Percentiles rank a stretch among this genome's conserved stretches.
These are phyloP conservation scores for Enteromius trimaculatus DNA, from an alignment of 2,797 vertebrate genomes.

Conservation along the genomic window DNA sequence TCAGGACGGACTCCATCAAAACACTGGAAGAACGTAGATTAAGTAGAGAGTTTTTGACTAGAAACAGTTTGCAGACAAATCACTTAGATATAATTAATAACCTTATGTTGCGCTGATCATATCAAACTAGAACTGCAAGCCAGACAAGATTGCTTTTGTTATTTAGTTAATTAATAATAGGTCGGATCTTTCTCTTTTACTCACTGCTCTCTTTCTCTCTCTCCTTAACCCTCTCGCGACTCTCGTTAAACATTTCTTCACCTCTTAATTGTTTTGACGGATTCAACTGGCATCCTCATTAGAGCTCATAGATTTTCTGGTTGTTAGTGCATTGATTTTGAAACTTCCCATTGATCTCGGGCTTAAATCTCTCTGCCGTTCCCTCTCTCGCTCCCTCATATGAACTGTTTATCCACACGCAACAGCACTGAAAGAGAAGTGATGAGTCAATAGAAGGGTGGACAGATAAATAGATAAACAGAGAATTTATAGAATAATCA, in stretches of 20 bases:
- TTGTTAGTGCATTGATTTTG: constrained; percentile 97
- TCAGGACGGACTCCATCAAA: constrained; percentile 12
- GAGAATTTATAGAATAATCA: constrained; percentile 48
- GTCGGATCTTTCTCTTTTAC: constrained; percentile 62
- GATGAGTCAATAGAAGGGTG: constrained; percentile 49
- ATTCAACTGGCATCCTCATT: constrained; percentile 96
- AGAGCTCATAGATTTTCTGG: constrained; percentile 94
- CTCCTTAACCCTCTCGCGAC: constrained; percentile 80
- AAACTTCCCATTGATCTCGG: constrained; percentile 94
- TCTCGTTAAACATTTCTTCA: constrained; percentile 92
- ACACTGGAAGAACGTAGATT: neutral
- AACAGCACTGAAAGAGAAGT: constrained; percentile 35
- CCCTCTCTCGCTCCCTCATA: constrained; percentile 2
- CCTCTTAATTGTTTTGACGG: constrained; percentile 97
- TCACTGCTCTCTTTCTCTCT: constrained; percentile 54
- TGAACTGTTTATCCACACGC: constrained; percentile 32
- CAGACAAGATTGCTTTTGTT: constrained; percentile 20
- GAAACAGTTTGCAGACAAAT: neutral
- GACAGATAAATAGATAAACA: constrained; percentile 47
- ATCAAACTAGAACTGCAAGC: neutral
- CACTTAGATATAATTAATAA: neutral
- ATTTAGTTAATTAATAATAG: constrained; percentile 74
- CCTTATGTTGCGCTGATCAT: neutral
- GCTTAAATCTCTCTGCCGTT: constrained; percentile 87
- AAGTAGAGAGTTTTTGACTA: neutral